Evolutionary conservation across 2,113 vertebrate genomes (phyloP).

Genomic region (Paratilapia polleni): DNA sequence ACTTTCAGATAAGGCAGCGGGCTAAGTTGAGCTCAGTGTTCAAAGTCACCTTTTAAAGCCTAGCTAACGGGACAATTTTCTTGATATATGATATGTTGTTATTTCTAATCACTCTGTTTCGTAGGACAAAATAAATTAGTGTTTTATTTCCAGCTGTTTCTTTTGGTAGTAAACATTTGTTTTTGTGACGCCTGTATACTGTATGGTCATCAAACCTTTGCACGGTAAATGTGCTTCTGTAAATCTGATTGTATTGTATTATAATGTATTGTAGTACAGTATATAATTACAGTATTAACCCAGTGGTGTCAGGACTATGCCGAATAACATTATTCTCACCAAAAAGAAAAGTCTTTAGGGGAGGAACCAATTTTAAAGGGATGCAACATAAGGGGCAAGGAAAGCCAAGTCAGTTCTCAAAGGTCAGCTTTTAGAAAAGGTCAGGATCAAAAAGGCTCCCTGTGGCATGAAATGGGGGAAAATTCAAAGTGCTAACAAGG

Average conservation of each 20-base stretch:
- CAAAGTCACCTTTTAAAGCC: neutral
- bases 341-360: neutral
- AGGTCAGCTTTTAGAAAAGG: constrained; percentile 21
- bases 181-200: neutral
- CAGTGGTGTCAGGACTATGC: neutral
- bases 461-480: constrained; percentile 18
- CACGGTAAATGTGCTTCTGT: neutral
- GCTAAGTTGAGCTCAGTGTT: neutral
- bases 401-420: constrained; percentile 14
- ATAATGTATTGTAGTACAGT: neutral
- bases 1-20: neutral
- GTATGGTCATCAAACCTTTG: neutral
- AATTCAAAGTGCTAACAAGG: constrained; percentile 42
- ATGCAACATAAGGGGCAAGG: neutral
- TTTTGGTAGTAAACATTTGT: neutral
- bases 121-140: neutral
- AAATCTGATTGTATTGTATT: neutral
- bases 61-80: neutral
- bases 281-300: neutral
- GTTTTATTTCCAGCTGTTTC: neutral
- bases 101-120: neutral
- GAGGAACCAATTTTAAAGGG: constrained; percentile 10
- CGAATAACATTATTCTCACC: neutral
- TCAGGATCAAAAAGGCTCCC: constrained; percentile 23
- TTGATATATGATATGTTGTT: neutral